phyloP scores from a whole-genome alignment of 1,140 invertebrate genomes.

The Drosophila subpulchrella region DNA sequence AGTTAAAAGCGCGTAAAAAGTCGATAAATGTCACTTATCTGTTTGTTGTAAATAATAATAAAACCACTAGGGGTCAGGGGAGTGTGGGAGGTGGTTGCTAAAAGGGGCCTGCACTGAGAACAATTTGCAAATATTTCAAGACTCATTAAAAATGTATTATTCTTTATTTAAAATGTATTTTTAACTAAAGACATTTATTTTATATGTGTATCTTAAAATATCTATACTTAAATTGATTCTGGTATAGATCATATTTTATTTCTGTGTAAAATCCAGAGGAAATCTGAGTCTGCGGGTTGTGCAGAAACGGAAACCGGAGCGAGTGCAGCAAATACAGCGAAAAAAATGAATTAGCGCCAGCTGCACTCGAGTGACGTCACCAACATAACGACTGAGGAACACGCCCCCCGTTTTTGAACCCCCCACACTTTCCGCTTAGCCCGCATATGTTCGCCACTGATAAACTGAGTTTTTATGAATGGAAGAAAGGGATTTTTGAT shows the following conservation, averaged over 20 bases:
- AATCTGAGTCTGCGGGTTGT: slow-evolving; percentile 34
- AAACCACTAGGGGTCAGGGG: not conserved
- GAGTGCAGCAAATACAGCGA: slow-evolving; percentile 16
- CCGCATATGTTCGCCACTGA: slow-evolving; percentile 39
- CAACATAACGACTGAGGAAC: slow-evolving; percentile 29
- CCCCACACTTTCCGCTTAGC: slow-evolving; percentile 7
- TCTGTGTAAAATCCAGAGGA: not conserved
- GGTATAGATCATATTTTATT: not conserved
- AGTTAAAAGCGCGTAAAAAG: slow-evolving; percentile 81
- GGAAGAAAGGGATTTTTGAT: slow-evolving; percentile 71
- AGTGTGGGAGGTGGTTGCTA: not conserved
- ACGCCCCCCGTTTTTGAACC: slow-evolving; percentile 43
- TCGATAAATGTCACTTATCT: slow-evolving; percentile 82
- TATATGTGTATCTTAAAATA: not conserved
- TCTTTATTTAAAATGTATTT: no score
- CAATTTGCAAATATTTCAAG: not conserved
- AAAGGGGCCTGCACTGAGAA: not conserved
- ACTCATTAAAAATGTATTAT: no score
- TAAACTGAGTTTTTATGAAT: slow-evolving; percentile 72
- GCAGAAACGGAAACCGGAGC: slow-evolving; percentile 41
- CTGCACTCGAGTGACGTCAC: slow-evolving; percentile 71
- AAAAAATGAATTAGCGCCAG: slow-evolving; percentile 59
- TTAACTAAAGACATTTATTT: not conserved
- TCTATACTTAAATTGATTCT: not conserved
- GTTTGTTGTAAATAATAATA: slow-evolving; percentile 45